These are phyloP conservation scores for Equus przewalskii DNA, from an alignment of 2,113 vertebrate genomes.

Conservation along the genomic window DNA sequence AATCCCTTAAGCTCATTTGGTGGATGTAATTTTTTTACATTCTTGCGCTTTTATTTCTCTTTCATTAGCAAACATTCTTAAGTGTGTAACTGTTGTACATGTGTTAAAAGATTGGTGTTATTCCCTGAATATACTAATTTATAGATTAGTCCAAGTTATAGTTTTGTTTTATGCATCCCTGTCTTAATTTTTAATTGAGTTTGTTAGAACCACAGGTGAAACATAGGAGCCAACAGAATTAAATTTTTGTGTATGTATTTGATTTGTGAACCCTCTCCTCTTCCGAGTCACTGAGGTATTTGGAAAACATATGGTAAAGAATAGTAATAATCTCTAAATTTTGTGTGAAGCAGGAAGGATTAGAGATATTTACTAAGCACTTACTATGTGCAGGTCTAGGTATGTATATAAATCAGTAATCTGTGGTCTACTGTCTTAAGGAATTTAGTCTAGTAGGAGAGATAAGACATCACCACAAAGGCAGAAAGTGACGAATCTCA, in stretches of 20 bases:
- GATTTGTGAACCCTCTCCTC: not conserved
- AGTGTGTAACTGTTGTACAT: constrained; percentile 8
- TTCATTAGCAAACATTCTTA: constrained; percentile 58
- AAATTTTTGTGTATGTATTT: not conserved
- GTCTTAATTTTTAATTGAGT: constrained; percentile 53
- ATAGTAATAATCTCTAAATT: not conserved
- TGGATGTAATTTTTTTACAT: constrained; percentile 58
- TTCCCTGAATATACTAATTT: constrained; percentile 35
- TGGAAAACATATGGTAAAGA: not conserved
- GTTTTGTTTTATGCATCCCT: constrained; percentile 59
- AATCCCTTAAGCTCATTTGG: constrained; percentile 53
- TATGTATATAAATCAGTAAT: not conserved
- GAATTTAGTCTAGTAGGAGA: not conserved
- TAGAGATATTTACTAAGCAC: not conserved
- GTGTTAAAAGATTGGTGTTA: constrained; percentile 55
- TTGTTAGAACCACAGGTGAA: constrained; percentile 15
- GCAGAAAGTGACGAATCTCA: not conserved
- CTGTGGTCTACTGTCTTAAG: not conserved
- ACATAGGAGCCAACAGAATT: not conserved
- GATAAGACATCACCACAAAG: not conserved
- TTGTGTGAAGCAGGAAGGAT: not conserved
- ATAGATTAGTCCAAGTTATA: not conserved
- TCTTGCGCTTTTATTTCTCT: constrained; percentile 65
- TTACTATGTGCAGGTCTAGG: not conserved
- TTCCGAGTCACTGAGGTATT: not conserved